These are phyloP conservation scores for Setipinna tenuifilis DNA, from an alignment of 2,797 vertebrate species.

Conservation along the genomic window DNA sequence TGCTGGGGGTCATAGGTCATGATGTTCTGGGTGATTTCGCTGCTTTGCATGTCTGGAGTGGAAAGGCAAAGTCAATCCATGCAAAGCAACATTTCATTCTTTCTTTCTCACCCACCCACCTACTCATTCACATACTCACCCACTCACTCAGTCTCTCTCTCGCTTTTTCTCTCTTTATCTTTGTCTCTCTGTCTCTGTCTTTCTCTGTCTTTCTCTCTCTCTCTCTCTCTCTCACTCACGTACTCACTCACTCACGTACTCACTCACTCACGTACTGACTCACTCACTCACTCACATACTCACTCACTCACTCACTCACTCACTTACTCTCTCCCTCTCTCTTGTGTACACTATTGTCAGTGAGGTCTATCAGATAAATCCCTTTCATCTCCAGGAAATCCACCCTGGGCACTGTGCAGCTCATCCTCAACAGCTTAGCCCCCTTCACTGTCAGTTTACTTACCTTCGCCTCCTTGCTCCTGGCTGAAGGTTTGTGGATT, in stretches of 20 bases:
- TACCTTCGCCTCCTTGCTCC: conserved; percentile 56
- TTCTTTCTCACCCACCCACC: no score
- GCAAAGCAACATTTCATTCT: background rate
- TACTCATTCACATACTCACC: no score
- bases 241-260: no score
- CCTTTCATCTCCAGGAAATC: background rate
- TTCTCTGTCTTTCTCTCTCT: background rate
- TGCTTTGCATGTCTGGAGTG: conserved; percentile 50
- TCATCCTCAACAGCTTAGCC: background rate
- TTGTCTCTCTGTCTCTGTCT: background rate
- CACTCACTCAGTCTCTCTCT: no score
- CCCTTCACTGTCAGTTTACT: conserved; percentile 29
- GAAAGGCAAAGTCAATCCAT: background rate
- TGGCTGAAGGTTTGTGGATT: conserved; percentile 53
- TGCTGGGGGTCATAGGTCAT: conserved; percentile 34
- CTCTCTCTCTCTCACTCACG: no score
- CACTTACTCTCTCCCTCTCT: background rate
- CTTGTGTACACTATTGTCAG: conserved; percentile 3
- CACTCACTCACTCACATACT: no score
- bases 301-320: no score
- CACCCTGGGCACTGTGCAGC: background rate
- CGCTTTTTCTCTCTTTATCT: background rate
- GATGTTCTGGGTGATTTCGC: conserved; percentile 33
- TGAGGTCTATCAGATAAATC: background rate
- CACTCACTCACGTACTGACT: no score